Base-by-base conservation (phyloP, 2,888 invertebrate species). In the Tetramorium bicarinatum region DNA sequence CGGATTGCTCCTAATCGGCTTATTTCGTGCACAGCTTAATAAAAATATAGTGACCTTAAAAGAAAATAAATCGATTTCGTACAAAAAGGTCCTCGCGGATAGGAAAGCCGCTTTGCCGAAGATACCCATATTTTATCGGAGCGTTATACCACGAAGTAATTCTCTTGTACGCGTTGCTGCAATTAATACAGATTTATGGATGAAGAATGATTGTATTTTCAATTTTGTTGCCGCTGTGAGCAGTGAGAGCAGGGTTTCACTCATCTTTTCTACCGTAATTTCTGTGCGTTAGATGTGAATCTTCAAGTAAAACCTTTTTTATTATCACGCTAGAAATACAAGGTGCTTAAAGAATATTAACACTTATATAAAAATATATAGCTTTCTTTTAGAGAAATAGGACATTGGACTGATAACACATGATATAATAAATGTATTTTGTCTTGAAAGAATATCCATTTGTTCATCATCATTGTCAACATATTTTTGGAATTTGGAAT, bases 141-240 rank as follows among this genome's bases (percentile, higher is more conserved):
- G 25, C 38, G 34, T 21, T 52, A 38, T 41, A 13, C 38, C 49
- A 25, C 38, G n/a, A 54, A 66, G 62, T 67, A 67, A 77, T 77
- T 67, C 34, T 6, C 54, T 52, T 76, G 49, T 76, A 76, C 34
- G 18, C 25, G 44, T 8, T 41, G 21, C 29, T 34, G 47, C 56
- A 79, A 79, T 79, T 67, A 77, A 69, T 69, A 67, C 13, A 56
- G 41, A 41, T 54, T 62, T 49, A 21, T 62, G 75, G 13, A 62
- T 62, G 25, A 75, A 21, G 11, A 38, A 77, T 18, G n/a, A 49
- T 29, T 38, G 38, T 64, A 15, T 25, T 76, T 67, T 44, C 11
- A 44, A 77, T 77, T 56, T 67, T 67, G 38, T 77, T 29, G 56
- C 29, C 34, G 47, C n/a, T 47, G 8, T 47, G 8, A 75, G 6